These are phyloP conservation scores for Acanthochromis polyacanthus DNA, from an alignment of 2,113 vertebrate genomes.

Conservation along the genomic window DNA sequence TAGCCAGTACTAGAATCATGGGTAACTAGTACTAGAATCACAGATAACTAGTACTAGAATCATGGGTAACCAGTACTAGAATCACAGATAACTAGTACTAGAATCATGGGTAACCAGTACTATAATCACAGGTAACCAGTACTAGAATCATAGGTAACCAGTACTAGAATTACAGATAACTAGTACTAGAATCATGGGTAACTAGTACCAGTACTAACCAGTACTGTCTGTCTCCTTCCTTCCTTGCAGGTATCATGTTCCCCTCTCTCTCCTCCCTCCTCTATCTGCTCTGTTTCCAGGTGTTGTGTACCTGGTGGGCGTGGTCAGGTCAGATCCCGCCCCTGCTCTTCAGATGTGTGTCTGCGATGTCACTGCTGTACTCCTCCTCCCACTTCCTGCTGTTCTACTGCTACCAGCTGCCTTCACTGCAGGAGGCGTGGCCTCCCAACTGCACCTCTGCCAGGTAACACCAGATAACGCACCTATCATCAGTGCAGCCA, in stretches of 20 bases:
- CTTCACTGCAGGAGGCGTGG: conserved; percentile 63
- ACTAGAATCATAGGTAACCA: neutral
- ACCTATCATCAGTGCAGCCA: no score
- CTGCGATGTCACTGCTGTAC: conserved; percentile 92
- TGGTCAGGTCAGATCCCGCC: conserved; percentile 90
- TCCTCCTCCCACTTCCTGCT: conserved; percentile 76
- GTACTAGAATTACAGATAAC: neutral
- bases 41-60: neutral
- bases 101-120: neutral
- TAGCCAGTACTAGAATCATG: neutral
- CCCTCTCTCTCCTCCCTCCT: conserved; percentile 94
- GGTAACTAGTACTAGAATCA: neutral
- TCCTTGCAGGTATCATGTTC: conserved; percentile 90
- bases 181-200: neutral
- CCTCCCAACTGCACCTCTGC: conserved; percentile 42
- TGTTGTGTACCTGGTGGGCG: conserved; percentile 95
- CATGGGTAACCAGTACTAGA: neutral
- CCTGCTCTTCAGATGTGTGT: conserved; percentile 92
- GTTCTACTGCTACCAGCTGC: conserved; percentile 71
- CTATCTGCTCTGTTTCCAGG: conserved; percentile 95
- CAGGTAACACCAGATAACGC: conserved; percentile 42
- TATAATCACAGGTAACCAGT: neutral
- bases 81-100: neutral
- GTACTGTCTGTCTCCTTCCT: neutral
- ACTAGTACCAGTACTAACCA: neutral